Evolutionary conservation across 2,888 invertebrate genomes (phyloP).

Genomic region (Trypoxylon attenuatum): DNA sequence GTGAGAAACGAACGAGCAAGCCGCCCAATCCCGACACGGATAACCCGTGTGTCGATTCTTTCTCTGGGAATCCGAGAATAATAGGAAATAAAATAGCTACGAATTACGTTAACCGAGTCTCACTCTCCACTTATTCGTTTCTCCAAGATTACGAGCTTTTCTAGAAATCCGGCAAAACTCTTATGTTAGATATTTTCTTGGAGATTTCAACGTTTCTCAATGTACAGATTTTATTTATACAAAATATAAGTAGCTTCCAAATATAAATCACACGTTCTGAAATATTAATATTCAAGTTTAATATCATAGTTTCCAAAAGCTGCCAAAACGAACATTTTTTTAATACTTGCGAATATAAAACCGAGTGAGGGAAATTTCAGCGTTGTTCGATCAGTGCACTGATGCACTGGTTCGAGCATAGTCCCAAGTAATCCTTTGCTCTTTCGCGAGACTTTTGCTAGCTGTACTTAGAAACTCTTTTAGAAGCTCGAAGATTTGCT

Average conservation of each 20-base stretch:
- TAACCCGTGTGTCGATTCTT: not conserved
- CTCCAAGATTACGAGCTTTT: no score
- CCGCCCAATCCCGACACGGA: not conserved
- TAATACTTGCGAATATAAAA: not conserved
- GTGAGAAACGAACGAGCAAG: not conserved
- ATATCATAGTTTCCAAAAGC: not conserved
- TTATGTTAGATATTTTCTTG: no score
- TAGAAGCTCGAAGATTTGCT: slow-evolving; percentile 4
- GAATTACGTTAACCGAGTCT: not conserved
- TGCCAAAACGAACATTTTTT: not conserved
- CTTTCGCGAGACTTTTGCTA: slow-evolving; percentile 32
- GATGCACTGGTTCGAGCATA: slow-evolving; percentile 24
- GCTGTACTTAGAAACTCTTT: slow-evolving; percentile 44
- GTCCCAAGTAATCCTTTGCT: slow-evolving; percentile 37
- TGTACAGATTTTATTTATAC: no score
- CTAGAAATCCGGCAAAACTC: no score
- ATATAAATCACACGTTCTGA: no score
- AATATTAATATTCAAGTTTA: no score
- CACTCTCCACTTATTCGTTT: not conserved
- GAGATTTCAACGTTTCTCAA: no score
- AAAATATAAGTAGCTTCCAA: no score
- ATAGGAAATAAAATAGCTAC: not conserved
- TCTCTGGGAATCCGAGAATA: not conserved
- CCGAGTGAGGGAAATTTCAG: slow-evolving; percentile 25
- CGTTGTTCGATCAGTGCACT: slow-evolving; percentile 31